Evolutionary conservation across 2,888 invertebrate species (phyloP).

Genomic region (Alloplasta piceator): DNA sequence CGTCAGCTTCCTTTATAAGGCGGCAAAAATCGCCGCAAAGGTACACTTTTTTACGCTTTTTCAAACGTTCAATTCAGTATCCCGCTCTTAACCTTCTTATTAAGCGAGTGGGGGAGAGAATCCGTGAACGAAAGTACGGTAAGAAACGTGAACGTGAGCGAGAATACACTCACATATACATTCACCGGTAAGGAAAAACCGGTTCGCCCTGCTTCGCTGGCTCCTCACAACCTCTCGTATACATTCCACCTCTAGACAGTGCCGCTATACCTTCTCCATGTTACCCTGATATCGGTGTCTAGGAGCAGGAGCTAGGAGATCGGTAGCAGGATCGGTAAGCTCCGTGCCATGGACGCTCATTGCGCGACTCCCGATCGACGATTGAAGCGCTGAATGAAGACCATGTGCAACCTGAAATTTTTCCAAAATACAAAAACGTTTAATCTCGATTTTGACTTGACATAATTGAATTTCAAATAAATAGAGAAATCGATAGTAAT

Average conservation of each 20-base stretch:
- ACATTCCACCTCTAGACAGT: constrained; percentile 45
- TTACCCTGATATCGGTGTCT: constrained; percentile 76
- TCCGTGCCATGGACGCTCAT: constrained; percentile 12
- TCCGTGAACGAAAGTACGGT: too few relatives aligned
- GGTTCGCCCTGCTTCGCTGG: constrained; percentile 61
- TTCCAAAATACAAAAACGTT: background rate
- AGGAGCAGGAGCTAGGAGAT: constrained; percentile 76
- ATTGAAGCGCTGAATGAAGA: background rate
- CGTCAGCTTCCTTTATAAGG: too few relatives aligned
- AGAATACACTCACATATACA: constrained; percentile 8
- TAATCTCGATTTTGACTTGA: background rate
- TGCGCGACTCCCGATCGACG: background rate
- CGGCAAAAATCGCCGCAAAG: too few relatives aligned
- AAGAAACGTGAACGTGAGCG: constrained; percentile 4
- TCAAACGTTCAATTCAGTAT: too few relatives aligned
- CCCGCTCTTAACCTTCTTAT: too few relatives aligned
- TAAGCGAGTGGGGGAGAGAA: too few relatives aligned
- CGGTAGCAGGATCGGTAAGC: constrained; percentile 69
- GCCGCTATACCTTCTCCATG: constrained; percentile 73
- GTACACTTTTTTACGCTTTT: too few relatives aligned
- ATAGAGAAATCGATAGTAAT: background rate
- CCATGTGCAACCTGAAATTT: background rate
- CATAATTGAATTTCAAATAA: background rate
- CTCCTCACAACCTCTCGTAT: constrained; percentile 58
- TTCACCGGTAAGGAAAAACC: constrained; percentile 58